Evolutionary conservation across 2,113 vertebrate species (phyloP).

Genomic region (Alethe castanea): DNA sequence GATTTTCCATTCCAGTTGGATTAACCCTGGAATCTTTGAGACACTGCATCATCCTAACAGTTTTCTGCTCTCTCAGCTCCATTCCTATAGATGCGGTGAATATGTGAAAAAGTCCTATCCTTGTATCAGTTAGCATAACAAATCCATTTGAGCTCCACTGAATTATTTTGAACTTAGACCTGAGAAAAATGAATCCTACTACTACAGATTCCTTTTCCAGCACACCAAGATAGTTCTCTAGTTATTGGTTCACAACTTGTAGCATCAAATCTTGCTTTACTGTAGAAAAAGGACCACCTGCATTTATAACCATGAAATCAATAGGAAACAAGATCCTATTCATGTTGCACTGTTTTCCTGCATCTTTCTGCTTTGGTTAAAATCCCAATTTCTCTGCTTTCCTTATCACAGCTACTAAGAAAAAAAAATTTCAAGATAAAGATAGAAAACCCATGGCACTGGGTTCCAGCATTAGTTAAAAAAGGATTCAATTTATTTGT

Average conservation of each 20-base stretch:
- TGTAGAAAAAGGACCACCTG: background rate
- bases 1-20: background rate
- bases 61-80: slow-evolving; percentile 17
- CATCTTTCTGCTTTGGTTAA: background rate
- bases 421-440: background rate
- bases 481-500: background rate
- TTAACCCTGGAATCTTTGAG: slow-evolving; percentile 17
- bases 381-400: background rate
- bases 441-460: background rate
- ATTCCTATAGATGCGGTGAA: background rate
- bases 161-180: background rate
- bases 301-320: background rate
- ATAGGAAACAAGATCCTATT: background rate
- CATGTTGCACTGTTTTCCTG: background rate
- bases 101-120: background rate
- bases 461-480: background rate
- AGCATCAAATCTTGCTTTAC: background rate
- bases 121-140: background rate
- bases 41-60: background rate
- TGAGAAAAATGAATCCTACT: background rate
- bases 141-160: background rate
- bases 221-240: background rate
- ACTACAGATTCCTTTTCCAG: background rate
- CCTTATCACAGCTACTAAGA: background rate
- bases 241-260: background rate